Percentiles rank a stretch among this genome's conserved stretches.
These are phyloP conservation scores for Alcedo atthis DNA, from an alignment of 2,797 vertebrate species.

Conservation along the genomic window DNA sequence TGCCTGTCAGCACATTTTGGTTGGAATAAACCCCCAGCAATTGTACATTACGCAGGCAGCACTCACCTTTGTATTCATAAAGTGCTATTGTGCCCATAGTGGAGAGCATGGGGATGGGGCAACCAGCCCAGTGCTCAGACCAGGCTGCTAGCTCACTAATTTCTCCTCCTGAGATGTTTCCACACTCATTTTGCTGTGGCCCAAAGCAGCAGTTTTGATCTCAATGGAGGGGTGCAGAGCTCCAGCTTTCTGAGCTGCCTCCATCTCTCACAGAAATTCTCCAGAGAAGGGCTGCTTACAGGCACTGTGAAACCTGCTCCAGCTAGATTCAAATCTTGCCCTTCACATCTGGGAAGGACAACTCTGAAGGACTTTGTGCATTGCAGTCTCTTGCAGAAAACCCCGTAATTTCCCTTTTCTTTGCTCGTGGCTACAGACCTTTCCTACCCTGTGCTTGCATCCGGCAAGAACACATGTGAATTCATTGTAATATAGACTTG, in stretches of 20 bases:
- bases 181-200: neutral
- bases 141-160: neutral
- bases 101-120: neutral
- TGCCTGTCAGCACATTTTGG: neutral
- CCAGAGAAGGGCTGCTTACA: neutral
- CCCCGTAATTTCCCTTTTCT: neutral
- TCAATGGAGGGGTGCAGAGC: neutral
- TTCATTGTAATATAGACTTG: neutral
- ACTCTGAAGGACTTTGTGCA: neutral
- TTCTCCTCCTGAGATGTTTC: neutral
- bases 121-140: neutral
- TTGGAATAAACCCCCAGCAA: neutral
- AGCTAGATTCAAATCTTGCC: neutral
- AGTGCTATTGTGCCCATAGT: rapidly evolving
- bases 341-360: neutral
- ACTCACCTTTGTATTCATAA: rapidly evolving
- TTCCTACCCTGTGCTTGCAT: neutral
- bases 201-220: neutral
- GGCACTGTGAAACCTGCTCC: neutral
- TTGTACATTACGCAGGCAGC: rapidly evolving
- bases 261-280: neutral
- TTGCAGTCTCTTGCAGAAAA: neutral
- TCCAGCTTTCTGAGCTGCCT: neutral
- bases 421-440: neutral
- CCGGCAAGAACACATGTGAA: neutral